Evolutionary conservation across 2,113 vertebrate species (phyloP).

Genomic region (Ceyx cyanopectus): DNA sequence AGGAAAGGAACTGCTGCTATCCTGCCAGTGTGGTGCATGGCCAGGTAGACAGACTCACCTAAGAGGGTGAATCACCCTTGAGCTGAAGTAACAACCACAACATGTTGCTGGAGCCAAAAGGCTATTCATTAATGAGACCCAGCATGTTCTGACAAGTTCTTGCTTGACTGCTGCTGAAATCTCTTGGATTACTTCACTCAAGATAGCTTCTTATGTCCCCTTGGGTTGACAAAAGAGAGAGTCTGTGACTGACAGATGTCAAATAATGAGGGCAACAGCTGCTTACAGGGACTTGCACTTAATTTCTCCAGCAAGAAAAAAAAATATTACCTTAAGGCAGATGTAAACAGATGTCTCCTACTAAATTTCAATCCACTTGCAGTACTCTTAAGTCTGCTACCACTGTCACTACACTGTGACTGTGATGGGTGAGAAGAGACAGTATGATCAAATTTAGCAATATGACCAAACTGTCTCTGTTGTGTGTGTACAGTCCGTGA

Average conservation of each 20-base stretch:
- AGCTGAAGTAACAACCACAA: neutral
- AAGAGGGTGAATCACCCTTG: neutral
- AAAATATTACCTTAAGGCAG: neutral
- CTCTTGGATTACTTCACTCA: neutral
- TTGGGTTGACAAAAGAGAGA: neutral
- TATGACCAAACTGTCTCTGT: neutral
- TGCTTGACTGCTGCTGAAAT: neutral
- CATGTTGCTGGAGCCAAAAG: neutral
- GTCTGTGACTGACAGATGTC: neutral
- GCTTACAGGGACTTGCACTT: neutral
- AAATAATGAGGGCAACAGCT: neutral
- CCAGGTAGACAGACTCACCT: neutral
- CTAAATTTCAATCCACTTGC: neutral
- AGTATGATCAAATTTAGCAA: neutral
- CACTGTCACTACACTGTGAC: neutral
- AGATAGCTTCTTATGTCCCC: neutral
- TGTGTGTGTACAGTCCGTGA: accelerated
- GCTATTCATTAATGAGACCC: neutral
- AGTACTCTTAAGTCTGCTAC: neutral
- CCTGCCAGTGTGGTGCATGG: neutral
- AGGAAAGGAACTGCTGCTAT: neutral
- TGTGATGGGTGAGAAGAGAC: neutral
- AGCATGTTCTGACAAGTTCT: neutral
- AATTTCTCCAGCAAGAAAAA: neutral
- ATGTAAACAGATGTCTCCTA: neutral